Percentiles rank a stretch among this genome's conserved stretches.
Evolutionary conservation across 2,888 invertebrate genomes (phyloP).

Genomic region (Griposia aprilina): DNA sequence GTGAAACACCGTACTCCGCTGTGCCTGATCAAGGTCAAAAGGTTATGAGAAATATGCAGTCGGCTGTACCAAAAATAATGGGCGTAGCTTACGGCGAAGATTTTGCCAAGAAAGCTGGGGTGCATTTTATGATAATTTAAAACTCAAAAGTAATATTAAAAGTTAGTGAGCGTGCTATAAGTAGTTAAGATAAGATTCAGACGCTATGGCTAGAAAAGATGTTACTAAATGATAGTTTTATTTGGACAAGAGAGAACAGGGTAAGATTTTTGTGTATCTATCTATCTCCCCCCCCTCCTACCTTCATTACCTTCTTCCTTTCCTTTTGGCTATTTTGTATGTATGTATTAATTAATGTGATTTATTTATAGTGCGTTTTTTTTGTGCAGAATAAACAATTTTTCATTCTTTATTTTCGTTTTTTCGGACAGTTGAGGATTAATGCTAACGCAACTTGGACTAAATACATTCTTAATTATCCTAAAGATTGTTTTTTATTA

Average conservation of each 20-base stretch:
- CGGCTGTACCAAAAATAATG: neutral
- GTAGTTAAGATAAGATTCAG: constrained; percentile 9
- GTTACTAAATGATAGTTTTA: neutral
- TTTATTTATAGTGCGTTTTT: too few relatives aligned
- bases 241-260: neutral
- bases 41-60: fast-evolving
- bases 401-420: too few relatives aligned
- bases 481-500: neutral
- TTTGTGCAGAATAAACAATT: too few relatives aligned
- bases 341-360: too few relatives aligned
- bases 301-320: too few relatives aligned
- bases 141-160: constrained; percentile 2
- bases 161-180: neutral
- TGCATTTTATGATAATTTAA: constrained; percentile 32
- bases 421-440: too few relatives aligned
- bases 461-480: neutral
- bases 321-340: too few relatives aligned
- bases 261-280: neutral
- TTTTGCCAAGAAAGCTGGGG: constrained; percentile 10
- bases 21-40: neutral
- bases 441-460: too few relatives aligned
- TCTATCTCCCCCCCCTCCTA: too few relatives aligned
- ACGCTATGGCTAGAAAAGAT: neutral
- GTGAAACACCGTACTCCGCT: too few relatives aligned
- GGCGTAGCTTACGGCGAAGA: neutral